These are phyloP conservation scores for Dicyema japonicum DNA, from an alignment of 1,140 invertebrate genomes.

Conservation along the genomic window DNA sequence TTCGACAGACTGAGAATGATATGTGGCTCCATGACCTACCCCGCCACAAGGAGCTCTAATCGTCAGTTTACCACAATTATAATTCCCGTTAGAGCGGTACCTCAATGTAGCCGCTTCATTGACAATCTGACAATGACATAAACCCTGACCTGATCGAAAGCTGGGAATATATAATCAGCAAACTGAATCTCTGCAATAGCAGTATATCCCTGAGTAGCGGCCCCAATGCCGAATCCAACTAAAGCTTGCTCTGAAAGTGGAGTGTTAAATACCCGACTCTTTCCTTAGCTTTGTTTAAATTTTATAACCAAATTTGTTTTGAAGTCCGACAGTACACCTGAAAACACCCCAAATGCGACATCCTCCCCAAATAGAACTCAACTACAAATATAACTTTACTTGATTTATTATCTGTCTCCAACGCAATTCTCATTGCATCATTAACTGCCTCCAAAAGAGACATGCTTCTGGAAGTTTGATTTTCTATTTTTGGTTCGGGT, in stretches of 20 bases:
- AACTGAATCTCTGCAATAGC: slow-evolving; percentile 97
- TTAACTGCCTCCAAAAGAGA: too few relatives aligned
- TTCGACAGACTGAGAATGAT: slow-evolving; percentile 91
- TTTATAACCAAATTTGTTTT: slow-evolving; percentile 51
- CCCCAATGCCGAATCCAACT: slow-evolving; percentile 72
- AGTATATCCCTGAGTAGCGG: slow-evolving; percentile 48
- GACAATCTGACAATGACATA: slow-evolving; percentile 18
- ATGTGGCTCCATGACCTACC: slow-evolving; percentile 59
- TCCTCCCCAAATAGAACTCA: slow-evolving; percentile 75
- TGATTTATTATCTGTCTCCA: not conserved
- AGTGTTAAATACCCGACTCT: slow-evolving; percentile 73
- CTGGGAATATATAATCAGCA: slow-evolving; percentile 92
- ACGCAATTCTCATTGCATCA: too few relatives aligned
- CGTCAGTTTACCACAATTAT: slow-evolving; percentile 59
- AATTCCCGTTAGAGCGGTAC: slow-evolving; percentile 59
- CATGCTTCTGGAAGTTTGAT: too few relatives aligned
- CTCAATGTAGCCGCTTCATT: slow-evolving; percentile 61
- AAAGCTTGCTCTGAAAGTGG: slow-evolving; percentile 92
- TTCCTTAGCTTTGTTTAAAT: slow-evolving; percentile 12
- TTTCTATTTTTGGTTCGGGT: too few relatives aligned
- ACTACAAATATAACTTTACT: slow-evolving; percentile 7
- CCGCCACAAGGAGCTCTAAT: slow-evolving; percentile 44
- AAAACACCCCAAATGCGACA: slow-evolving; percentile 95
- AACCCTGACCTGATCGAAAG: slow-evolving; percentile 58
- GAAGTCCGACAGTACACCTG: slow-evolving; percentile 58